These are phyloP conservation scores for Blennius ocellaris DNA, from an alignment of 2,113 vertebrate species.

Conservation along the genomic window DNA sequence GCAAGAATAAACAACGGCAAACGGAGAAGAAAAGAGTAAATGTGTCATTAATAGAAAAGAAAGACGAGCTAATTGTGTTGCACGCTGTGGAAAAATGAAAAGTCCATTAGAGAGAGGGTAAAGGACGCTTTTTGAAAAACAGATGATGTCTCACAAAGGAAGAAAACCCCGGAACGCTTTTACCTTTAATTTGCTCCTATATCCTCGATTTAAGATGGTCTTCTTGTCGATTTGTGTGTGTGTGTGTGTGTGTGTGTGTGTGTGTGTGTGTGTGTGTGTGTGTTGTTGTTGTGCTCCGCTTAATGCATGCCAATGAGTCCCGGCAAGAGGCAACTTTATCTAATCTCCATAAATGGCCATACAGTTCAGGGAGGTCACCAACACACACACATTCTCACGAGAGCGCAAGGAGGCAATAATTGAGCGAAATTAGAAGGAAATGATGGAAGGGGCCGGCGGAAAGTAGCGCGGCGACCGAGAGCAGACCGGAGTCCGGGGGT, in stretches of 20 bases:
- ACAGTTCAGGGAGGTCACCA: conserved; percentile 87
- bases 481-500: conserved; percentile 55
- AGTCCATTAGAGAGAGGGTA: conserved; percentile 92
- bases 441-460: conserved; percentile 56
- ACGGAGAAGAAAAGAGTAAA: conserved; percentile 87
- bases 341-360: conserved; percentile 97
- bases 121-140: conserved; percentile 86
- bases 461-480: conserved; percentile 41
- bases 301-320: conserved; percentile 93
- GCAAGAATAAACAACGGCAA: conserved; percentile 66
- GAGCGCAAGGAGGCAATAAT: conserved; percentile 70
- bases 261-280: conserved; percentile 25
- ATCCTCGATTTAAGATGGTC: conserved; percentile 75
- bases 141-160: conserved; percentile 79
- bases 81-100: conserved; percentile 95
- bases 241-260: conserved; percentile 5
- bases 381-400: conserved; percentile 31
- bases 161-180: conserved; percentile 81
- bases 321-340: conserved; percentile 89
- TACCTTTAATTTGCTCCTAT: conserved; percentile 89
- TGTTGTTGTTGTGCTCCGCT: conserved; percentile 79
- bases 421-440: conserved; percentile 73
- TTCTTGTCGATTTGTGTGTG: conserved; percentile 44
- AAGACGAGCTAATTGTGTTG: conserved; percentile 91
- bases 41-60: conserved; percentile 90